These are phyloP conservation scores for Cyanistes caeruleus DNA, from an alignment of 2,113 vertebrate species.

Conservation along the genomic window DNA sequence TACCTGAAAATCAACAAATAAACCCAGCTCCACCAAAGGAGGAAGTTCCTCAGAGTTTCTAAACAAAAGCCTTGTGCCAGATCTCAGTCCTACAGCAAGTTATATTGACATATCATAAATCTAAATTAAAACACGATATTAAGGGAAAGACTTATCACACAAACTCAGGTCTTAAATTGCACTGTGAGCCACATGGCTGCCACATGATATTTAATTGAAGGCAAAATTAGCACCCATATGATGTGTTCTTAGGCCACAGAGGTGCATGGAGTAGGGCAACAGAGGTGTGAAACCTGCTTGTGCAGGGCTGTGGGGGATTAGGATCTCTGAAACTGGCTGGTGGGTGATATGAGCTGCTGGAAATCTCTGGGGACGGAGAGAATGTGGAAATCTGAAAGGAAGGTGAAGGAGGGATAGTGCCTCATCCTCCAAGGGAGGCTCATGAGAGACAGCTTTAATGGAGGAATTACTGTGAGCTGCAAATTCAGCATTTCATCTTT, in stretches of 20 bases:
- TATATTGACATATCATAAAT: background rate
- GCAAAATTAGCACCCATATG: background rate
- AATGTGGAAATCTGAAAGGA: background rate
- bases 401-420: background rate
- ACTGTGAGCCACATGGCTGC: background rate
- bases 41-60: background rate
- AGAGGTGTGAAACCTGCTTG: background rate
- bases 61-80: background rate
- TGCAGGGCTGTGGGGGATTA: fast-evolving
- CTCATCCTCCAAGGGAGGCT: background rate
- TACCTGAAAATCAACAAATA: slow-evolving; percentile 36
- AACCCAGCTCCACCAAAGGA: background rate
- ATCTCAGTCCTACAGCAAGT: background rate
- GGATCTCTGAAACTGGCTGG: background rate
- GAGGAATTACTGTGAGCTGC: background rate
- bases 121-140: background rate
- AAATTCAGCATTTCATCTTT: slow-evolving; percentile 21
- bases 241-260: background rate
- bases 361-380: background rate
- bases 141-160: background rate
- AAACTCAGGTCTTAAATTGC: background rate
- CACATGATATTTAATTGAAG: background rate
- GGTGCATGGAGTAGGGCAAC: background rate
- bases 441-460: background rate
- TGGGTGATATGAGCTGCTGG: background rate